phyloP scores from a whole-genome alignment of 1,140 invertebrate species.

The Camponotus pennsylvanicus region DNA sequence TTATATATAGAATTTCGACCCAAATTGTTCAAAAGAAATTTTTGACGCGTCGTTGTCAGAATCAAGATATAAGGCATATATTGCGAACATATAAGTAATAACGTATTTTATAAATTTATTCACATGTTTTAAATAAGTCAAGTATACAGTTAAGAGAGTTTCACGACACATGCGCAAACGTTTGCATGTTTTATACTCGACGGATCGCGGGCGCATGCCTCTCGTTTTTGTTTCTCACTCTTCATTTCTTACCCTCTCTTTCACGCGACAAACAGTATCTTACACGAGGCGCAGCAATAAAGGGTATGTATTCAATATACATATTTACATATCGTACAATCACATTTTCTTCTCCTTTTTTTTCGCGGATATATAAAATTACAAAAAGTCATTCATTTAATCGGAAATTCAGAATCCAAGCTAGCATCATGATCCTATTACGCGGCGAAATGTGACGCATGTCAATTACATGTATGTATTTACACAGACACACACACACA shows the following conservation, averaged over 20 bases:
- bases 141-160: slow-evolving; percentile 74
- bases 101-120: slow-evolving; percentile 87
- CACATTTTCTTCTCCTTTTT: background rate
- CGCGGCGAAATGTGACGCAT: slow-evolving; percentile 43
- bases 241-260: slow-evolving; percentile 57
- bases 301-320: slow-evolving; percentile 80
- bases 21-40: background rate
- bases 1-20: background rate
- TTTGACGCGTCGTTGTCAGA: background rate
- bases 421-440: slow-evolving; percentile 63
- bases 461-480: slow-evolving; percentile 42
- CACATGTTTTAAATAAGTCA: slow-evolving; percentile 81
- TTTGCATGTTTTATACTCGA: slow-evolving; percentile 29
- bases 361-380: slow-evolving; percentile 75
- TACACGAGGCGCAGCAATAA: slow-evolving; percentile 82
- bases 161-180: slow-evolving; percentile 53
- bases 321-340: slow-evolving; percentile 86
- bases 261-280: slow-evolving; percentile 82
- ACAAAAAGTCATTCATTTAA: slow-evolving; percentile 75
- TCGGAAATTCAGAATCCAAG: slow-evolving; percentile 72
- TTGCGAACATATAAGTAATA: slow-evolving; percentile 76
- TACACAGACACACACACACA: slow-evolving; percentile 60
- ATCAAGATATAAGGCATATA: slow-evolving; percentile 38
- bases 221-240: slow-evolving; percentile 46
- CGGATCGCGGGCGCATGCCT: slow-evolving; percentile 42